Evolutionary conservation across 2,888 invertebrate species (phyloP), one percentile per base, ranked within the genome.

Genomic region (Eilema sororculum): DNA sequence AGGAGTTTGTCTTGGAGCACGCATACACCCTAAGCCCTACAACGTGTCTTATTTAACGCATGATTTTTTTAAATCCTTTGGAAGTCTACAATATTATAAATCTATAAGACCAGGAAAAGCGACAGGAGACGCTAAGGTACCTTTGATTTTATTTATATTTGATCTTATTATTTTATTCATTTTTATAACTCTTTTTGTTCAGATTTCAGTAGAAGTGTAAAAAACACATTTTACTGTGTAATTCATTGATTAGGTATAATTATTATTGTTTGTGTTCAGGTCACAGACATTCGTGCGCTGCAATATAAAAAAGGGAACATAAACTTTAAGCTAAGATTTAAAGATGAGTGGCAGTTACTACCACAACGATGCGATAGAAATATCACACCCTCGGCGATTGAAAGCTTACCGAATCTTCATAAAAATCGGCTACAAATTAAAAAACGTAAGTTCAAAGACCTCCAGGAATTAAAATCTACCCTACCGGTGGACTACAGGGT

Each of bases 381-480:
- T 56, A 56, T 56, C 56, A 56, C 56, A 56, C 56, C 56, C 56
- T 56, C 68, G 28, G 52, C 25, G 22, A 62, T 56, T 25, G 62
- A 68, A 28, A 57, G 61, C 52, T 61, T 56, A 56, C 56, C 22
- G 56, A 56, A 56, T 56, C 56, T 56, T 56, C 33, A 37, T 37
- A 37, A 37, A 37, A 37, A 37, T 37, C 24, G 61, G 30, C 33
- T 37, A 37, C 33, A 37, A 37, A 37, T 65, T 68, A 57, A 69
- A 68, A 62, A 64, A 64, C 58, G 58, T 58, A 58, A 58, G 58
- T 58, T 58, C 58, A 58, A 58, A 24, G 58, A 58, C 58, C 58
- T 58, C 46, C 70, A 70, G 37, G 61, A 68, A 63, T 62, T 68
- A 68, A 68, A 68, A 68, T 30, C 24, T 56, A 28, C 28, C 28